A percentile compares a stretch with the other conserved stretches of the same genome.
These are phyloP conservation scores for Lepas anatifera DNA, from an alignment of 2,888 invertebrate species.

Conservation along the genomic window DNA sequence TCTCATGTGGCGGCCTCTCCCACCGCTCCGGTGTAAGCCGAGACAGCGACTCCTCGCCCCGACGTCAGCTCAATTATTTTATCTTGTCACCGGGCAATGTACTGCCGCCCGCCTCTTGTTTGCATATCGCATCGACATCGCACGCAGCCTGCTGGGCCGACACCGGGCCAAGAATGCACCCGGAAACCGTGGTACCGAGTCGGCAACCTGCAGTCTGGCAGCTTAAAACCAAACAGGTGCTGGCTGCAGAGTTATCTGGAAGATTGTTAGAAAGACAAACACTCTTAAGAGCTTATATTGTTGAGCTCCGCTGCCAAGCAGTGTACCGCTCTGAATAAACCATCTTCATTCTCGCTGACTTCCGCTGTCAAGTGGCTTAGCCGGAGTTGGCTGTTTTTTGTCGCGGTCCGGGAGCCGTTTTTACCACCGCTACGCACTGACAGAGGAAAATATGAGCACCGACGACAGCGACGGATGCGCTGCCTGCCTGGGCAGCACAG, in stretches of 20 bases:
- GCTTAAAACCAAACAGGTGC: too few relatives aligned
- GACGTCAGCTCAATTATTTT: conserved; percentile 9
- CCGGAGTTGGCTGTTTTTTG: too few relatives aligned
- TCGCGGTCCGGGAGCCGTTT: background rate
- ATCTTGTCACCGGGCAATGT: background rate
- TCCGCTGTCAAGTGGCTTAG: too few relatives aligned
- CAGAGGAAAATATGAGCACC: conserved; percentile 1
- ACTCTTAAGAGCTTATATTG: too few relatives aligned
- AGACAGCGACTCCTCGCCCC: background rate
- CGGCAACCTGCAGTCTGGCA: too few relatives aligned
- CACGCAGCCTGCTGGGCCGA: background rate
- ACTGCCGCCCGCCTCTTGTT: background rate
- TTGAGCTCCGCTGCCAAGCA: too few relatives aligned
- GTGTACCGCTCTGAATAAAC: too few relatives aligned
- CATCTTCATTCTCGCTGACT: too few relatives aligned
- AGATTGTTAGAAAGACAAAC: too few relatives aligned
- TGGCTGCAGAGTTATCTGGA: too few relatives aligned
- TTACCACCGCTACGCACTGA: background rate
- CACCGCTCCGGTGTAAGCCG: background rate
- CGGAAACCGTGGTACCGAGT: too few relatives aligned
- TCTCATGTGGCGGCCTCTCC: background rate
- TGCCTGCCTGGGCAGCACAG: conserved; percentile 1
- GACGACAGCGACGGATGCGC: conserved; percentile 1
- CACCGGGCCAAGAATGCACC: too few relatives aligned
- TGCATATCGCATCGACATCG: background rate